Evolutionary conservation across 2,113 vertebrate species (phyloP).

Genomic region (Tangachromis dhanisi): DNA sequence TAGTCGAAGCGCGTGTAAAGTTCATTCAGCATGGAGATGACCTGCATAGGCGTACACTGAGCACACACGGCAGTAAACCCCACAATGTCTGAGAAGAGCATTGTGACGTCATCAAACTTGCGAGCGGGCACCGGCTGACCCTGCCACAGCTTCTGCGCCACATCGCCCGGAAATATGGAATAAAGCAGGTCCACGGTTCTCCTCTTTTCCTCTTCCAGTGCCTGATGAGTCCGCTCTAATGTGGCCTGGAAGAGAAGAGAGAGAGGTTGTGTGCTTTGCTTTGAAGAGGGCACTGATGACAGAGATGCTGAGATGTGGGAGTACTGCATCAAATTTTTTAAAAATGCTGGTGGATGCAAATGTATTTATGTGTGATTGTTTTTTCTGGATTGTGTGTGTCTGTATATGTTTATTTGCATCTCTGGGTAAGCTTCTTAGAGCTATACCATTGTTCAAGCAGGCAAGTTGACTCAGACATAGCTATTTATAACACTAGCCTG

Average conservation of each 20-base stretch:
- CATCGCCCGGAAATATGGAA: conserved; percentile 96
- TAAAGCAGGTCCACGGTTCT: conserved; percentile 95
- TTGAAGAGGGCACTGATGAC: not conserved
- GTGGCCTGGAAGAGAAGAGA: conserved; percentile 71
- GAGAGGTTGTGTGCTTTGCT: not conserved
- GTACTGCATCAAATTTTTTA: not conserved
- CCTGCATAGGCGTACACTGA: conserved; percentile 97
- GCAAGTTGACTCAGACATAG: conserved; percentile 9
- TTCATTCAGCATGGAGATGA: conserved; percentile 98
- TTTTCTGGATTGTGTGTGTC: not conserved
- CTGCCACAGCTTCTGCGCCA: conserved; percentile 96
- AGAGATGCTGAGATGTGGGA: not conserved
- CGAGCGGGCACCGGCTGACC: conserved; percentile 89
- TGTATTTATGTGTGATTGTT: not conserved
- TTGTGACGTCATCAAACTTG: conserved; percentile 97
- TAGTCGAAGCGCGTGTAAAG: conserved; percentile 97
- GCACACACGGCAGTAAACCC: conserved; percentile 97
- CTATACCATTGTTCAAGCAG: not conserved
- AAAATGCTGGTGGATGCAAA: not conserved
- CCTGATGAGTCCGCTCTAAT: conserved; percentile 89
- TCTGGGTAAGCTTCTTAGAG: not conserved
- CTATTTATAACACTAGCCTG: conserved; percentile 28
- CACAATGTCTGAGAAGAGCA: conserved; percentile 98
- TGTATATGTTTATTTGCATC: conserved; percentile 2
- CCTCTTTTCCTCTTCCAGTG: conserved; percentile 95